Conservation (phyloP, 2,888 invertebrate species). For the Drosophila formosana region DNA sequence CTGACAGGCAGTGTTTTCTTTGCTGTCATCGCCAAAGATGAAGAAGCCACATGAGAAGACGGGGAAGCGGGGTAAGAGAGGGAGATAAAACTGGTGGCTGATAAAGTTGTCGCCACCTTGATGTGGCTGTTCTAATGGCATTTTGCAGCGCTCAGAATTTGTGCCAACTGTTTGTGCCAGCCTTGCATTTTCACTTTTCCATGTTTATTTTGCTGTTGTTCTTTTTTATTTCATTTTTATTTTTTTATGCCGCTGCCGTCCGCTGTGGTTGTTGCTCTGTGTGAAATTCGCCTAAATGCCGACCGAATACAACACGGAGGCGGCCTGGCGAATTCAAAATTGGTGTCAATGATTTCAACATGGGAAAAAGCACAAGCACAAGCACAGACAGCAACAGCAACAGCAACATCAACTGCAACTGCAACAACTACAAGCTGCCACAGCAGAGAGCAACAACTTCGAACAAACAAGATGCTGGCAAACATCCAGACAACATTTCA, state of each 20-base stretch:
- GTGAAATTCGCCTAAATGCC: constrained; percentile 77
- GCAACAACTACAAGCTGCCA: constrained; percentile 7
- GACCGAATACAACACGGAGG: constrained; percentile 58
- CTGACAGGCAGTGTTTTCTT: constrained; percentile 43
- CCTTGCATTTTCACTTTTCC: constrained; percentile 69
- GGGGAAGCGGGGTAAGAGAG: not conserved
- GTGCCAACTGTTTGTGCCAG: constrained; percentile 45
- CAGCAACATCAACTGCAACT: constrained; percentile 1
- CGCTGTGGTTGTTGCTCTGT: constrained; percentile 32
- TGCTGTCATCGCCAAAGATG: constrained; percentile 30
- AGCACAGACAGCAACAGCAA: constrained; percentile 16
- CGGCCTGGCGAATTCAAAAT: constrained; percentile 63
- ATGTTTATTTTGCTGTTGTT: constrained; percentile 32
- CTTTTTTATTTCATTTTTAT: not conserved
- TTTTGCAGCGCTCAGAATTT: constrained; percentile 63
- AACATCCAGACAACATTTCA: constrained; percentile 47
- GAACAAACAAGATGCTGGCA: constrained; percentile 23
- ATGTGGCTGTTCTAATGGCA: constrained; percentile 58
- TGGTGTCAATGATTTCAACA: constrained; percentile 81
- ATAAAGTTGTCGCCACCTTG: constrained; percentile 33
- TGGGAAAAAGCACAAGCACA: constrained; percentile 67
- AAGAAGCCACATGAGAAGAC: not conserved
- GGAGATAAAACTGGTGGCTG: constrained; percentile 7
- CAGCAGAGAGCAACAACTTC: constrained; percentile 14
- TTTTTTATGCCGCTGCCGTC: not conserved